A percentile compares a stretch with the other conserved stretches of the same genome.
phyloP scores from a whole-genome alignment of 2,888 invertebrate genomes.

The Syrphus vitripennis region DNA sequence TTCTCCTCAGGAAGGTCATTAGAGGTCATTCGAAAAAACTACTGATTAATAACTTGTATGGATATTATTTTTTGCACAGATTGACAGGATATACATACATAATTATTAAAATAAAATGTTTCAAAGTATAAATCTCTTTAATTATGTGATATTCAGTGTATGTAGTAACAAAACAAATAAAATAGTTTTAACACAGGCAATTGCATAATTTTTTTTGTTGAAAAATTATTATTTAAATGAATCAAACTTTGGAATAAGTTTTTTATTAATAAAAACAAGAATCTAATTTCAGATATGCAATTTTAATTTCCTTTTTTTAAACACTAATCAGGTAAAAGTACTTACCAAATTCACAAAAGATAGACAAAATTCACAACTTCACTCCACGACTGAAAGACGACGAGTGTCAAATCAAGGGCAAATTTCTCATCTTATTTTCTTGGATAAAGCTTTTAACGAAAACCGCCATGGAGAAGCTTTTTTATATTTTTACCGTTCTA shows the following conservation, averaged over 20 bases:
- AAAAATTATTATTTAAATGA: neutral
- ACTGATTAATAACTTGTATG: neutral
- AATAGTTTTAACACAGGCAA: neutral
- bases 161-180: neutral
- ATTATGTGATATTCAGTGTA: too few species aligned
- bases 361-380: constrained; percentile 59
- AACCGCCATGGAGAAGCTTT: constrained; percentile 1
- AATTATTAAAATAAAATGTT: neutral
- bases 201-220: neutral
- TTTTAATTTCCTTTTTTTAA: neutral
- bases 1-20: constrained; percentile 48
- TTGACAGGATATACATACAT: neutral
- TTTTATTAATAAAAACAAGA: neutral
- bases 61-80: too few species aligned
- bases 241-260: neutral
- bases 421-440: constrained; percentile 68
- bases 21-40: constrained; percentile 53
- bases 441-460: constrained; percentile 60
- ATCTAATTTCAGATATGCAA: neutral
- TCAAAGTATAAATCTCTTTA: too few species aligned
- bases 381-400: constrained; percentile 66
- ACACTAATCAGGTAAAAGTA: neutral
- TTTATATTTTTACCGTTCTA: constrained; percentile 17
- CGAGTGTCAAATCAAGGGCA: constrained; percentile 72
- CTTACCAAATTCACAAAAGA: constrained; percentile 62